Conservation (phyloP, 1,140 invertebrate species). For the Drepana arcuata region DNA sequence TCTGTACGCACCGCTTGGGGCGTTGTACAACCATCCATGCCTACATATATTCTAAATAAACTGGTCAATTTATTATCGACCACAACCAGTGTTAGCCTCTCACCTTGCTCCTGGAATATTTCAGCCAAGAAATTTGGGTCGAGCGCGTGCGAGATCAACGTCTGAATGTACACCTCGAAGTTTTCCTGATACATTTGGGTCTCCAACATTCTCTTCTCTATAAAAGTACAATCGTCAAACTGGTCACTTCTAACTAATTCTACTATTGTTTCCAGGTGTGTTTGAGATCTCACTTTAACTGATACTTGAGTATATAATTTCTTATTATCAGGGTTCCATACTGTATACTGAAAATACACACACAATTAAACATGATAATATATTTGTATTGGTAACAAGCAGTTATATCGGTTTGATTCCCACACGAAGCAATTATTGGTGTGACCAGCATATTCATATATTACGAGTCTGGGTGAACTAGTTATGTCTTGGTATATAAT, state of each 20-base stretch:
- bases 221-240: slow-evolving; percentile 80
- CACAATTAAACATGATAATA: too few species aligned
- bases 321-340: slow-evolving; percentile 85
- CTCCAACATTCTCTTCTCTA: slow-evolving; percentile 82
- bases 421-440: too few species aligned
- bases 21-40: too few species aligned
- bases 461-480: too few species aligned
- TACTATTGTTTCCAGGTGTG: slow-evolving; percentile 83
- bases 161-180: slow-evolving; percentile 93
- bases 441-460: too few species aligned
- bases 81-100: slow-evolving; percentile 10
- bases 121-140: slow-evolving; percentile 91
- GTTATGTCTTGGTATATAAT: too few species aligned
- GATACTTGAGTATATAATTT: slow-evolving; percentile 84
- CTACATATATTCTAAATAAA: too few species aligned
- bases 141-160: slow-evolving; percentile 89
- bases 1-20: too few species aligned
- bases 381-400: too few species aligned
- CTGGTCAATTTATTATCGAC: too few species aligned
- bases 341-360: slow-evolving; percentile 81
- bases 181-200: slow-evolving; percentile 85
- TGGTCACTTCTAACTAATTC: slow-evolving; percentile 83
- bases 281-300: slow-evolving; percentile 80
- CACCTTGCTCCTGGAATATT: slow-evolving; percentile 92
- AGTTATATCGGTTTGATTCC: too few species aligned